phyloP scores from a whole-genome alignment of 2,113 vertebrate species.

The Peromyscus californicus region DNA sequence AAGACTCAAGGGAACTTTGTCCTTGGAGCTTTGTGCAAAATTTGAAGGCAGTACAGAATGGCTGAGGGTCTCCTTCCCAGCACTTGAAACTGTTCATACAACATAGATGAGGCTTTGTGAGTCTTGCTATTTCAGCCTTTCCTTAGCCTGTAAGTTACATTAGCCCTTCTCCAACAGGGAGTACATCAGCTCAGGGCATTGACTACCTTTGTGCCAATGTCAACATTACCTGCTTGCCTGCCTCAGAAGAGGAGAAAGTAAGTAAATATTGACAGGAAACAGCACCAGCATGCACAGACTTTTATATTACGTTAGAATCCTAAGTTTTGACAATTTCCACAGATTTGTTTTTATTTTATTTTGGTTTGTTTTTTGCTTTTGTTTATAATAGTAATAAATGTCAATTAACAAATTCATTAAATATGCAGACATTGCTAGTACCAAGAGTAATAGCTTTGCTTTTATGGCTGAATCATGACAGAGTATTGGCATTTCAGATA shows the following conservation, averaged over 20 bases:
- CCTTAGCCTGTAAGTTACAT: not conserved
- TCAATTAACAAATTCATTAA: not conserved
- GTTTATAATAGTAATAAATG: not conserved
- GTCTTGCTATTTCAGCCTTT: not conserved
- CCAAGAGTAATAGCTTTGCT: not conserved
- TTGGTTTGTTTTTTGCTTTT: not conserved
- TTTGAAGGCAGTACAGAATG: not conserved
- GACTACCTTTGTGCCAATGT: not conserved
- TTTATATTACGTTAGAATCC: not conserved
- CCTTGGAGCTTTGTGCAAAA: not conserved
- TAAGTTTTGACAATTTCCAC: not conserved
- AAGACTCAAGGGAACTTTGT: not conserved
- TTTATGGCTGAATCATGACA: slow-evolving; percentile 53
- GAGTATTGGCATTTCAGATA: slow-evolving; percentile 2
- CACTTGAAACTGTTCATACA: not conserved
- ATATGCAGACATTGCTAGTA: not conserved
- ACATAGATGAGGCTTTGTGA: not conserved
- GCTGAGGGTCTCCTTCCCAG: not conserved
- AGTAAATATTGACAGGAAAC: not conserved
- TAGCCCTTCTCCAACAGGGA: not conserved
- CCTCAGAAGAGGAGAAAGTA: not conserved
- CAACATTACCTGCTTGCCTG: not conserved
- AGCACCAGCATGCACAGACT: not conserved
- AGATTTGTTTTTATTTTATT: not conserved
- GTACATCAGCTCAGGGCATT: not conserved